These are phyloP conservation scores for Parascotia fuliginaria DNA, from an alignment of 2,888 invertebrate species.

Conservation along the genomic window DNA sequence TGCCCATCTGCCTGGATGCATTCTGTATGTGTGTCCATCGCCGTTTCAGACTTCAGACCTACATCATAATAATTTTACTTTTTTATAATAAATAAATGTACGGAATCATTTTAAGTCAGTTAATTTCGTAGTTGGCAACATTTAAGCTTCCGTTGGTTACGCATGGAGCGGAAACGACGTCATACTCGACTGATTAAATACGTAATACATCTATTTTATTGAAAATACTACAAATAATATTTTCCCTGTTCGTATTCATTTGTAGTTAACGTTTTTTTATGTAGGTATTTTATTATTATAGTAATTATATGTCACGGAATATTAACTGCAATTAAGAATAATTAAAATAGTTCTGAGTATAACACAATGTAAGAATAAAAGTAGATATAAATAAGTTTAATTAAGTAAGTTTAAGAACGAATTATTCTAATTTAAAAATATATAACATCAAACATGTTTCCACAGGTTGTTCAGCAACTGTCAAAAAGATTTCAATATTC, in stretches of 20 bases:
- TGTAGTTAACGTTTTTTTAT: neutral
- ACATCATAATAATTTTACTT: neutral
- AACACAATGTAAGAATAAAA: too few relatives aligned
- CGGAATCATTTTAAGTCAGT: slow-evolving; percentile 7
- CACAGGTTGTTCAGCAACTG: too few relatives aligned
- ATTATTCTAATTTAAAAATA: too few relatives aligned
- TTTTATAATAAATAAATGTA: neutral
- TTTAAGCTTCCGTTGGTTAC: slow-evolving; percentile 4
- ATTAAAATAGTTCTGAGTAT: too few relatives aligned
- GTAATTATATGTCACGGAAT: neutral
- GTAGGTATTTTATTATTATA: neutral
- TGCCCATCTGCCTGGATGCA: too few relatives aligned
- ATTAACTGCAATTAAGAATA: neutral
- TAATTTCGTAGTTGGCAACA: slow-evolving; percentile 1
- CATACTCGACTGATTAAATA: slow-evolving; percentile 27
- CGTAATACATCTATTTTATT: slow-evolving; percentile 20
- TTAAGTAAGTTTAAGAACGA: too few relatives aligned
- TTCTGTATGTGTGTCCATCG: too few relatives aligned
- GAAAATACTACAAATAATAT: slow-evolving; percentile 10
- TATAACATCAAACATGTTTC: too few relatives aligned
- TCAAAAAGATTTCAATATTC: too few relatives aligned
- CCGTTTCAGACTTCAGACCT: too few relatives aligned
- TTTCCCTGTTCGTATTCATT: slow-evolving; percentile 5
- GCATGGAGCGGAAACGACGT: slow-evolving; percentile 24
- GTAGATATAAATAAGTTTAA: too few relatives aligned